Evolutionary conservation across 2,797 vertebrate species (phyloP).

Genomic region (Sebastes baramenuke): DNA sequence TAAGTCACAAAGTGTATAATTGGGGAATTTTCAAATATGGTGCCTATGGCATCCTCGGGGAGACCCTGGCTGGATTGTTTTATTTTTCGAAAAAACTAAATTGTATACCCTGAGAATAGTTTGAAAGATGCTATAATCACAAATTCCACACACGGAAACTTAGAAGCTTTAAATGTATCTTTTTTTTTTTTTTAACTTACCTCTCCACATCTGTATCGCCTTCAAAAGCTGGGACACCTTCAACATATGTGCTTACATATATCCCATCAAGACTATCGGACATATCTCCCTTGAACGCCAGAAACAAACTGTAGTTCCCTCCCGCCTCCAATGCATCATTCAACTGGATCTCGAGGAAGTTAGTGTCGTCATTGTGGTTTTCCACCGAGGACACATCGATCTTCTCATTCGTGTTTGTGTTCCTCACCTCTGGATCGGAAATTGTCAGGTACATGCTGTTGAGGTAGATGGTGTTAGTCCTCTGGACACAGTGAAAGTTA

Average conservation of each 20-base stretch:
- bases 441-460: conserved; percentile 65
- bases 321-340: background rate
- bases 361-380: background rate
- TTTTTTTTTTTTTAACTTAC: conserved; percentile 25
- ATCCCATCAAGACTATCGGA: conserved; percentile 44
- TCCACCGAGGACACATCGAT: background rate
- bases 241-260: conserved; percentile 70
- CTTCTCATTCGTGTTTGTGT: background rate
- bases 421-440: background rate
- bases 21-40: too few species aligned
- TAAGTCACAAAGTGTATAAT: background rate
- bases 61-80: background rate
- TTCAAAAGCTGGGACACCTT: background rate
- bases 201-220: conserved; percentile 22
- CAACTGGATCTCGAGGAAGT: conserved; percentile 77
- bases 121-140: background rate
- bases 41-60: too few species aligned
- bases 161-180: background rate
- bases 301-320: conserved; percentile 72
- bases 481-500: conserved; percentile 61
- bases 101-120: background rate
- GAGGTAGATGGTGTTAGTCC: conserved; percentile 70
- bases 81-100: background rate
- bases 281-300: conserved; percentile 70
- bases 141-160: background rate